phyloP scores from a whole-genome alignment of 2,113 vertebrate genomes.

The Etheostoma cragini region DNA sequence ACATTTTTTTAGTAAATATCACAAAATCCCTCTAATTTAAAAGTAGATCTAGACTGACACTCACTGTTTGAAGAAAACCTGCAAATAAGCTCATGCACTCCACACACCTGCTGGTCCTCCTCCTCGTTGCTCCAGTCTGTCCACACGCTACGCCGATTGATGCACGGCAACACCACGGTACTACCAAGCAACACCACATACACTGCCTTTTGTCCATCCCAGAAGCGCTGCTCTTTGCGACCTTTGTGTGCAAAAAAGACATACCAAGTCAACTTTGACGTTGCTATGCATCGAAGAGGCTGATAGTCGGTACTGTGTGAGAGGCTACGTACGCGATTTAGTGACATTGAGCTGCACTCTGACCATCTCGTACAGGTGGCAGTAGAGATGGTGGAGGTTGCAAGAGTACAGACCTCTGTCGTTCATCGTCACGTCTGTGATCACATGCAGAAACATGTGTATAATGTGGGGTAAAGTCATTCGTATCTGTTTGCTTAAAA shows the following conservation, averaged over 20 bases:
- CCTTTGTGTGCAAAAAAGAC: conserved; percentile 71
- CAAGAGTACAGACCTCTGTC: conserved; percentile 93
- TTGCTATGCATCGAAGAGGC: background rate
- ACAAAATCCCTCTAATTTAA: background rate
- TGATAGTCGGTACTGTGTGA: background rate
- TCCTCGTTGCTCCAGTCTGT: conserved; percentile 90
- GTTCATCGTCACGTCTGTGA: conserved; percentile 77
- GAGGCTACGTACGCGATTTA: conserved; percentile 83
- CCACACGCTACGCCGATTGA: conserved; percentile 90
- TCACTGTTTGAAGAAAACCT: background rate
- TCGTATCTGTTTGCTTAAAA: background rate
- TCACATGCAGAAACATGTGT: conserved; percentile 12
- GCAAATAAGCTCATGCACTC: background rate
- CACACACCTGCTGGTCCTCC: conserved; percentile 87
- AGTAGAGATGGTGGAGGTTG: conserved; percentile 95
- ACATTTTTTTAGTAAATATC: background rate
- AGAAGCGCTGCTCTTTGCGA: conserved; percentile 80
- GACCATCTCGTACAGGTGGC: conserved; percentile 89
- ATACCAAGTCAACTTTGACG: background rate
- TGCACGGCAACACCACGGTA: conserved; percentile 87
- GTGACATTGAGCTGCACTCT: conserved; percentile 88
- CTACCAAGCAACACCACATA: conserved; percentile 83
- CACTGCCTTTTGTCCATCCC: conserved; percentile 95
- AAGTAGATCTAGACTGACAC: background rate
- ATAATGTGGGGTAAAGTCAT: background rate